These are phyloP conservation scores for Drosophila aff. DNA, from an alignment of 1,140 invertebrate species.

Conservation along the genomic window DNA sequence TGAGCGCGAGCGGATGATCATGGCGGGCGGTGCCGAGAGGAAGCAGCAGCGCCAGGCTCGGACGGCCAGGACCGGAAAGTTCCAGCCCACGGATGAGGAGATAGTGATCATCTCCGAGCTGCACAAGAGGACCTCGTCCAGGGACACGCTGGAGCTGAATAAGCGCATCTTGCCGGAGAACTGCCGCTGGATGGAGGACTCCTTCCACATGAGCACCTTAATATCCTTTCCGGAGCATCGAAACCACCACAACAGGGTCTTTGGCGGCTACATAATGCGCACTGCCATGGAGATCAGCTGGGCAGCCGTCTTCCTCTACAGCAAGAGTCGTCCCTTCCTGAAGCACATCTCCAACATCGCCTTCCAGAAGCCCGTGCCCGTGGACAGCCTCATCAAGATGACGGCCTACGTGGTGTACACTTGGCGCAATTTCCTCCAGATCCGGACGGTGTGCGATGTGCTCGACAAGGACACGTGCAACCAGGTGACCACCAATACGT, in stretches of 20 bases:
- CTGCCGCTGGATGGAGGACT: conserved; percentile 88
- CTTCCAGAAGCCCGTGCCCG: conserved; percentile 90
- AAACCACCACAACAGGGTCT: conserved; percentile 93
- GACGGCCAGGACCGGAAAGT: background rate
- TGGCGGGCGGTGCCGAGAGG: conserved; percentile 87
- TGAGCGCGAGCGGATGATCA: conserved; percentile 88
- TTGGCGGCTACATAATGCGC: conserved; percentile 93
- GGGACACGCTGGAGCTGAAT: conserved; percentile 85
- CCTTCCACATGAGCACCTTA: conserved; percentile 69
- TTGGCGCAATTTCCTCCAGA: conserved; percentile 87
- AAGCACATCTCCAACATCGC: conserved; percentile 90
- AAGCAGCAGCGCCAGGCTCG: conserved; percentile 86
- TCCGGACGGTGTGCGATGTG: conserved; percentile 89
- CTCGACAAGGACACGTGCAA: conserved; percentile 87
- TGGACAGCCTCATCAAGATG: conserved; percentile 90
- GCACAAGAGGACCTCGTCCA: conserved; percentile 88
- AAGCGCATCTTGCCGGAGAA: conserved; percentile 86
- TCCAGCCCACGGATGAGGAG: background rate
- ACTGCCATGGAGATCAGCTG: conserved; percentile 91
- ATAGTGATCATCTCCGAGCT: conserved; percentile 80
- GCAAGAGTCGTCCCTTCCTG: conserved; percentile 87
- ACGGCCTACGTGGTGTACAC: conserved; percentile 90
- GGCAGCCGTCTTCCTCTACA: conserved; percentile 87
- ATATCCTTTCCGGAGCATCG: conserved; percentile 84
- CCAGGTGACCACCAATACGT: conserved; percentile 89